A percentile compares a stretch with the other conserved stretches of the same genome.
Conservation (phyloP, 2,888 invertebrate species). For the Bimastos eiseni region DNA sequence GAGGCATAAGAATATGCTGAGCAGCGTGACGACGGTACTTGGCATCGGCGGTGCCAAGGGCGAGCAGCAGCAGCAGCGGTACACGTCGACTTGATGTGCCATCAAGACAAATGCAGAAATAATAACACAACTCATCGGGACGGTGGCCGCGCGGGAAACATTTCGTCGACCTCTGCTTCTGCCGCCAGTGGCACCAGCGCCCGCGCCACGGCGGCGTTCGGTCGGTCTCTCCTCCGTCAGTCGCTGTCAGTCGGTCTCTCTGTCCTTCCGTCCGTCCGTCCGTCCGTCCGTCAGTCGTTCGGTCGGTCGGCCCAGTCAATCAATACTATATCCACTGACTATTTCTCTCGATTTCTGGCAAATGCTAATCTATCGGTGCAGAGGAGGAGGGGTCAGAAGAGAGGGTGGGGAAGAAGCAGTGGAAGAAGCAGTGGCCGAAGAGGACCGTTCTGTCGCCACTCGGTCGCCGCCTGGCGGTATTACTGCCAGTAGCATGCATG, state of each 20-base stretch:
- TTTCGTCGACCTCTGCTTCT: neutral
- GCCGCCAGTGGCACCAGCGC: neutral
- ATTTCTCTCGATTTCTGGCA: constrained; percentile 24
- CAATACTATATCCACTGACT: constrained; percentile 23
- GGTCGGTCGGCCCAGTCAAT: neutral
- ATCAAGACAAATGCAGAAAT: constrained; percentile 23
- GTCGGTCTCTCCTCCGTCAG: neutral
- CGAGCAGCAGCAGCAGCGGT: neutral
- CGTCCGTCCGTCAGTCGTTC: neutral
- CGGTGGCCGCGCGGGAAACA: neutral
- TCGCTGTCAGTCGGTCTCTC: too few relatives aligned
- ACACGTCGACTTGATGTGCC: constrained; percentile 8
- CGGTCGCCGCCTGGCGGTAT: constrained; percentile 1
- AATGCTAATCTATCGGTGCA: constrained; percentile 23
- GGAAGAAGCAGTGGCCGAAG: neutral
- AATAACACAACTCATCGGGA: constrained; percentile 22
- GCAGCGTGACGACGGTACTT: constrained; percentile 5
- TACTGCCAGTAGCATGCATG: neutral
- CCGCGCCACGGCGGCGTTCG: too few relatives aligned
- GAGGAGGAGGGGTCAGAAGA: neutral
- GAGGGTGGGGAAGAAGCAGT: neutral
- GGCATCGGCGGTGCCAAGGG: neutral
- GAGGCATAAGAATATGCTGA: constrained; percentile 9
- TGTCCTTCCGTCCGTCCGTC: too few relatives aligned
- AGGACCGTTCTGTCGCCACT: constrained; percentile 22